Conservation (phyloP, 2,797 vertebrate genomes). For the Pantherophis vulpinus region DNA sequence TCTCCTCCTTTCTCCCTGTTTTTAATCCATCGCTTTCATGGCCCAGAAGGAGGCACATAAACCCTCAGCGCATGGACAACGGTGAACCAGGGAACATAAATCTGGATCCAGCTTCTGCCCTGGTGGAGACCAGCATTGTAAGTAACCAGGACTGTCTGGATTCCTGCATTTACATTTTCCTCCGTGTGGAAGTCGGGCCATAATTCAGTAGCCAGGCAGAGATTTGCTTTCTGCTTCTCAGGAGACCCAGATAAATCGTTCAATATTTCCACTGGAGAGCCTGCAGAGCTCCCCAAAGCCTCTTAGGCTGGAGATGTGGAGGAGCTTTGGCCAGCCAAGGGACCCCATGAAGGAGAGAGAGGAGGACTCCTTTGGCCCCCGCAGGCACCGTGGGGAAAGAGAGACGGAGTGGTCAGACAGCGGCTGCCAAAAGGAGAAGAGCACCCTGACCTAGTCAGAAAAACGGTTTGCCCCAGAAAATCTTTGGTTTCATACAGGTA, state of each 20-base stretch:
- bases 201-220: background rate
- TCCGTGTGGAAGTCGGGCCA: constrained; percentile 12
- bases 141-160: constrained; percentile 22
- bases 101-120: constrained; percentile 12
- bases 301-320: background rate
- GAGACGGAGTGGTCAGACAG: background rate
- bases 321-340: background rate
- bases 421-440: background rate
- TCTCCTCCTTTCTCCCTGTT: background rate
- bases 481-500: background rate
- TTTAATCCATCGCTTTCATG: background rate
- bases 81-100: constrained; percentile 21
- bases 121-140: background rate
- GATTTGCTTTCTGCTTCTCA: background rate
- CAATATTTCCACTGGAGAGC: background rate
- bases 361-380: background rate
- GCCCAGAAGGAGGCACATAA: constrained; percentile 35
- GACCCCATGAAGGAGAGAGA: background rate
- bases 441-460: background rate
- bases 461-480: background rate
- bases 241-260: too few relatives aligned
- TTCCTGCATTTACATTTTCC: constrained; percentile 31
- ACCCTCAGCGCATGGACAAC: background rate
- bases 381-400: background rate
- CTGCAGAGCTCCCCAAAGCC: background rate